Evolutionary conservation across 2,797 vertebrate genomes (phyloP).

Genomic region (Neostethus bicornis): DNA sequence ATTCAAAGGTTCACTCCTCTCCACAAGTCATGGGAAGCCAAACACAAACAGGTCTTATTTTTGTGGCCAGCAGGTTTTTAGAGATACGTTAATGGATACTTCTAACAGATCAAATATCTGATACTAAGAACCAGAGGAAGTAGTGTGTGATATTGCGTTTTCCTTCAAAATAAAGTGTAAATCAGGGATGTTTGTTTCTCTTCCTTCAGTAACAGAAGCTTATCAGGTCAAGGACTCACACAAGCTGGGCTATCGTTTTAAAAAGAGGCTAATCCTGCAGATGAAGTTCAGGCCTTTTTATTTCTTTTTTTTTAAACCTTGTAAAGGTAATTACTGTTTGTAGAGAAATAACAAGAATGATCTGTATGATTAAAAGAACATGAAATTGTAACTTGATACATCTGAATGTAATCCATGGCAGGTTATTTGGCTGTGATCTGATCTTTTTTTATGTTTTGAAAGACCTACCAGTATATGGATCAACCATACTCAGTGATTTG

Average conservation of each 20-base stretch:
- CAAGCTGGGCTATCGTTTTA: neutral
- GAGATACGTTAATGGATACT: neutral
- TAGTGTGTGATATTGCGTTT: neutral
- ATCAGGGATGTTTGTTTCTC: neutral
- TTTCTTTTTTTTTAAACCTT: neutral
- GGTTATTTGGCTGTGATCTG: constrained; percentile 3
- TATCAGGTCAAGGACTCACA: constrained; percentile 13
- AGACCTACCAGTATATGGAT: neutral
- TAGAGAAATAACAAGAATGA: neutral
- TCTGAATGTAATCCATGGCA: constrained; percentile 22
- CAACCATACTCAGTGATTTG: neutral
- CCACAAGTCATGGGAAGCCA: too few relatives aligned
- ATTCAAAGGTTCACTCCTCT: too few relatives aligned
- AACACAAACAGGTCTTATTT: neutral
- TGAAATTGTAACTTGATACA: constrained; percentile 2
- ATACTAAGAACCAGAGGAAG: neutral
- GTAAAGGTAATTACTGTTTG: neutral
- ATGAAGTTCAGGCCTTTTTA: neutral
- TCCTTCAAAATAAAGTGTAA: neutral
- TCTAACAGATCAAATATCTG: neutral
- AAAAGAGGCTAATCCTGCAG: neutral
- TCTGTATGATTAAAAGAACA: neutral
- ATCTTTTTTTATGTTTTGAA: neutral
- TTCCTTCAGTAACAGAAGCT: neutral
- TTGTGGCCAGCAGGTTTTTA: neutral